Conservation (phyloP, 2,113 vertebrate genomes). For the Pluvialis apricaria region DNA sequence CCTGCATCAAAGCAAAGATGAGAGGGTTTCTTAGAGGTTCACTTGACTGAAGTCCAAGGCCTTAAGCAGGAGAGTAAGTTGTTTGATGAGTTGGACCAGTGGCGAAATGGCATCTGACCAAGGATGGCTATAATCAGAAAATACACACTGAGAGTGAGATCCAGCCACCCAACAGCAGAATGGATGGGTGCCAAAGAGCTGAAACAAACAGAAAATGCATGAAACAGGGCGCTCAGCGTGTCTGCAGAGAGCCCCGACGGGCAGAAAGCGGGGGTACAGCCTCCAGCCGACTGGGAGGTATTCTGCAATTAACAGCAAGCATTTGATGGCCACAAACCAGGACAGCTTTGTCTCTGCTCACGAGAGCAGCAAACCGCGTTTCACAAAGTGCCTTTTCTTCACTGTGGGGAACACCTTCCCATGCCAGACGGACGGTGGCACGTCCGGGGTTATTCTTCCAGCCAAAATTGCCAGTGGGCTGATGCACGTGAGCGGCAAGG, state of each 20-base stretch:
- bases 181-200: background rate
- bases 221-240: background rate
- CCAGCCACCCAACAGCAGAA: background rate
- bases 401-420: background rate
- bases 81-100: background rate
- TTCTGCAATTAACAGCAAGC: background rate
- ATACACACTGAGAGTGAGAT: background rate
- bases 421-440: background rate
- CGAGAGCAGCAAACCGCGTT: background rate
- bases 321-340: background rate
- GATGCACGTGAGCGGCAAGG: background rate
- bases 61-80: background rate
- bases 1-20: background rate
- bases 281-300: background rate
- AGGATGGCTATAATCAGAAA: background rate
- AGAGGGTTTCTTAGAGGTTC: background rate
- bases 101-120: constrained; percentile 24
- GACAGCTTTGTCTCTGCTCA: background rate
- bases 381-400: background rate
- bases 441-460: background rate
- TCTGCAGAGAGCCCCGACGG: background rate
- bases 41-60: background rate
- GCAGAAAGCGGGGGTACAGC: background rate
- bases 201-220: background rate
- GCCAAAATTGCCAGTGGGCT: background rate